phyloP scores from a whole-genome alignment of 2,113 vertebrate species.

The Takifugu flavidus region DNA sequence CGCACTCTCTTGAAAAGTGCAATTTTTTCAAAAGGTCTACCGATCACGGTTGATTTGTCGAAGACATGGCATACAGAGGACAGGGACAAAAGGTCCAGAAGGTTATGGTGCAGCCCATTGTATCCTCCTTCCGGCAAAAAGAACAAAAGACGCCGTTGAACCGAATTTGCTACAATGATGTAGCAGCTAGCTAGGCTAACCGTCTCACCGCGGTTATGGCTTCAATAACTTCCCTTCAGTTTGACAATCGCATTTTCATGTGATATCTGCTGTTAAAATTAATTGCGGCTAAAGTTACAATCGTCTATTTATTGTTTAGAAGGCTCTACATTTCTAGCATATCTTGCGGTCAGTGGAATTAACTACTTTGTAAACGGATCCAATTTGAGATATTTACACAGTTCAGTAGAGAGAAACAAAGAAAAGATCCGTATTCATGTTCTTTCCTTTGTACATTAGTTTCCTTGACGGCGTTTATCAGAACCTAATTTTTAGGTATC shows the following conservation, averaged over 20 bases:
- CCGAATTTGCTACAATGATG: background rate
- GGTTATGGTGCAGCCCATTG: slow-evolving; percentile 98
- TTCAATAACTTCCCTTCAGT: no score
- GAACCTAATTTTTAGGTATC: slow-evolving; percentile 98
- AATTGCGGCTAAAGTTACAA: no score
- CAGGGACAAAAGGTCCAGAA: slow-evolving; percentile 98
- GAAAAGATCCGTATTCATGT: no score
- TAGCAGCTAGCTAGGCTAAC: slow-evolving; percentile 44
- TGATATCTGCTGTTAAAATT: no score
- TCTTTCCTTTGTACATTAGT: background rate
- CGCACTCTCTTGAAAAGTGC: slow-evolving; percentile 2
- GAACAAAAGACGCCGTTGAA: background rate
- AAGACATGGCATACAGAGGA: slow-evolving; percentile 90
- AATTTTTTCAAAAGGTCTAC: slow-evolving; percentile 3
- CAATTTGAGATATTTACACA: no score
- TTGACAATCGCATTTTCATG: no score
- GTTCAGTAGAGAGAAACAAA: no score
- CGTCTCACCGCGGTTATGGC: background rate
- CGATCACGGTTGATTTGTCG: background rate
- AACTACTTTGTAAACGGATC: no score
- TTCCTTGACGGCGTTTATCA: slow-evolving; percentile 76
- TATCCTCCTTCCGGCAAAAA: slow-evolving; percentile 78
- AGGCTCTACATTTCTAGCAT: no score
- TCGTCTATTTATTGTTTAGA: no score
- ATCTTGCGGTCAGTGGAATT: no score